Conservation (phyloP, 2,888 invertebrate genomes). For the Latrodectus elegans region DNA sequence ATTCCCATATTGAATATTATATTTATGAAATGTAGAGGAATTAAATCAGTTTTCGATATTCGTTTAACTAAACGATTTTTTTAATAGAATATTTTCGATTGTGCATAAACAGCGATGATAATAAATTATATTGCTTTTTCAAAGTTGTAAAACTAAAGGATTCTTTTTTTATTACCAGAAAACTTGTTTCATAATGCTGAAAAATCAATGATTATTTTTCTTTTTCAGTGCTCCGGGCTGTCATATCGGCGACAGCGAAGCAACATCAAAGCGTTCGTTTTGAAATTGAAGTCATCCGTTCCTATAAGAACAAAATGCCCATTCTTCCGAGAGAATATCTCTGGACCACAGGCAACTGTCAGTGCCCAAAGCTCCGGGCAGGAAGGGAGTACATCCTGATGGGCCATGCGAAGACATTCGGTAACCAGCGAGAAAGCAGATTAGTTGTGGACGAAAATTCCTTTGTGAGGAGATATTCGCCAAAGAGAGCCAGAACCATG, state of each 20-base stretch:
- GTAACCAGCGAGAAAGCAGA: constrained; percentile 71
- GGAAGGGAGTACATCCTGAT: constrained; percentile 72
- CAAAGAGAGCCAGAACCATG: constrained; percentile 42
- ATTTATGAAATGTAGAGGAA: too few species aligned
- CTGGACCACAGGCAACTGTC: constrained; percentile 71
- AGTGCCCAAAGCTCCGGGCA: constrained; percentile 70
- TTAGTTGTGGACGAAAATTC: constrained; percentile 70
- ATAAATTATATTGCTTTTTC: too few species aligned
- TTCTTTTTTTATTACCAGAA: not conserved
- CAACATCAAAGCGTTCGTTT: constrained; percentile 70
- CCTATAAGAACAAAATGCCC: constrained; percentile 72
- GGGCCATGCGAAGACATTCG: constrained; percentile 69
- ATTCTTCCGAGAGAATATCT: constrained; percentile 72
- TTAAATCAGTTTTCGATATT: too few species aligned
- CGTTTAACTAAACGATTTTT: too few species aligned
- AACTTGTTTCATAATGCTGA: not conserved
- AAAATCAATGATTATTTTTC: not conserved
- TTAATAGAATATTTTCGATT: too few species aligned
- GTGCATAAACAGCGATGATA: too few species aligned
- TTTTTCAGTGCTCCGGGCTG: constrained; percentile 66
- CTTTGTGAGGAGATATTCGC: constrained; percentile 70
- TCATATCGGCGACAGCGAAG: constrained; percentile 66
- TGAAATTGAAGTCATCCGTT: constrained; percentile 71
- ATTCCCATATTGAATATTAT: too few species aligned
- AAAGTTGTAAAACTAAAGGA: not conserved